A percentile compares a stretch with the other conserved stretches of the same genome.
Conservation (phyloP, 2,888 invertebrate species). For the Chloromyia formosa region DNA sequence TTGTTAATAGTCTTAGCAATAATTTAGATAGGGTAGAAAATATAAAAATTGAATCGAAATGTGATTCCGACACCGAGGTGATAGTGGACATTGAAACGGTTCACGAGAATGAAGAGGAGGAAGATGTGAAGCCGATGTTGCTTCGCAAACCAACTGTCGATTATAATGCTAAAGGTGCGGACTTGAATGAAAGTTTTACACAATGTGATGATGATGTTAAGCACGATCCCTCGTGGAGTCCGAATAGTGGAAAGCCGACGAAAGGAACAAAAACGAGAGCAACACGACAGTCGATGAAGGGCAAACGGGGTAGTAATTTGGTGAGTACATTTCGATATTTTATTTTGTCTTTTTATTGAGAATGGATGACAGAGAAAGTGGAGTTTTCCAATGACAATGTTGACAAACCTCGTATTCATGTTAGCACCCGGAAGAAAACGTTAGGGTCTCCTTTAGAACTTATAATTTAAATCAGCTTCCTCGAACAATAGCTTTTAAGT, state of each 20-base stretch:
- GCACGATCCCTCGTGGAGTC: slow-evolving; percentile 61
- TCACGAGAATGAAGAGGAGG: slow-evolving; percentile 53
- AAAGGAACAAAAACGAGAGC: neutral
- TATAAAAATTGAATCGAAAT: slow-evolving; percentile 27
- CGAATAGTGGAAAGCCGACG: slow-evolving; percentile 47
- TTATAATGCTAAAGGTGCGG: slow-evolving; percentile 25
- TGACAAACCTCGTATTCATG: too few species aligned
- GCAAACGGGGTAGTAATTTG: slow-evolving; percentile 28
- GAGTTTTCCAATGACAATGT: too few species aligned
- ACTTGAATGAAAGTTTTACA: slow-evolving; percentile 49
- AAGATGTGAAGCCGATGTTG: slow-evolving; percentile 33
- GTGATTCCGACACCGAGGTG: slow-evolving; percentile 59
- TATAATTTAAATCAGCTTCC: too few species aligned
- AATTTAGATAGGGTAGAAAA: neutral
- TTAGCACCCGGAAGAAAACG: too few species aligned
- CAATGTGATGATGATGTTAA: slow-evolving; percentile 57
- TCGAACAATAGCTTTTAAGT: too few species aligned
- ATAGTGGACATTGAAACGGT: slow-evolving; percentile 63
- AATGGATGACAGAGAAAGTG: too few species aligned
- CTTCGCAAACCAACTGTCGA: slow-evolving; percentile 32
- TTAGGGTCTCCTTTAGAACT: too few species aligned
- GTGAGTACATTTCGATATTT: slow-evolving; percentile 25
- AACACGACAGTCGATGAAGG: slow-evolving; percentile 6
- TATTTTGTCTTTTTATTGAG: neutral
- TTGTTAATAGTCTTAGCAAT: slow-evolving; percentile 8